These are phyloP conservation scores for Heterocephalus glaber DNA, from an alignment of 2,113 vertebrate species.

Conservation along the genomic window DNA sequence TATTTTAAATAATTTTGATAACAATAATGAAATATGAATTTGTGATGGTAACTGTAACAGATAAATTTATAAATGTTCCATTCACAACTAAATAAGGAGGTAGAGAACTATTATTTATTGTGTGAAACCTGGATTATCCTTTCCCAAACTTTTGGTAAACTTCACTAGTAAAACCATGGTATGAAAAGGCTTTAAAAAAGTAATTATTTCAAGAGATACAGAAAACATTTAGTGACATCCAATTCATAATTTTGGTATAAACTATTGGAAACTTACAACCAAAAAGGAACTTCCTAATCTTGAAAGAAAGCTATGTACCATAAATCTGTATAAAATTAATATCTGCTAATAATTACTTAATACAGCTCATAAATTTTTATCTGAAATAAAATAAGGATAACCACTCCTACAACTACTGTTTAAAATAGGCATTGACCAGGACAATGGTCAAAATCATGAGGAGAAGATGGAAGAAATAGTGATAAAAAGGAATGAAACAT, in stretches of 20 bases:
- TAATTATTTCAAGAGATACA: background rate
- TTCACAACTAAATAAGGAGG: background rate
- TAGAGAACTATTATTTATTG: background rate
- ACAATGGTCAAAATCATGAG: background rate
- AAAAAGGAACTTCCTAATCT: background rate
- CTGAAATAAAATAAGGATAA: background rate
- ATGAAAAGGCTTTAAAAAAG: background rate
- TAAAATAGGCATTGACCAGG: background rate
- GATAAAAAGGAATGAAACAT: background rate
- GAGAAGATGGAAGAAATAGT: background rate
- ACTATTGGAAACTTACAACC: background rate
- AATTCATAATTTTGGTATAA: background rate
- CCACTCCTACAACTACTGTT: background rate
- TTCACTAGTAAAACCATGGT: background rate
- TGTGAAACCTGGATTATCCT: background rate
- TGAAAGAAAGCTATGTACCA: background rate
- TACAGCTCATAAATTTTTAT: background rate
- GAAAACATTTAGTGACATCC: background rate
- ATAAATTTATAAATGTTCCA: conserved; percentile 2
- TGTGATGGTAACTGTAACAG: background rate
- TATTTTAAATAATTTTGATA: conserved; percentile 5
- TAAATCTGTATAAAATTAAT: background rate
- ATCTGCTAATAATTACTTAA: background rate
- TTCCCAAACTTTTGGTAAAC: conserved; percentile 9
- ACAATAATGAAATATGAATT: background rate